These are phyloP conservation scores for Bujurquina vittata DNA, from an alignment of 2,113 vertebrate genomes.

Conservation along the genomic window DNA sequence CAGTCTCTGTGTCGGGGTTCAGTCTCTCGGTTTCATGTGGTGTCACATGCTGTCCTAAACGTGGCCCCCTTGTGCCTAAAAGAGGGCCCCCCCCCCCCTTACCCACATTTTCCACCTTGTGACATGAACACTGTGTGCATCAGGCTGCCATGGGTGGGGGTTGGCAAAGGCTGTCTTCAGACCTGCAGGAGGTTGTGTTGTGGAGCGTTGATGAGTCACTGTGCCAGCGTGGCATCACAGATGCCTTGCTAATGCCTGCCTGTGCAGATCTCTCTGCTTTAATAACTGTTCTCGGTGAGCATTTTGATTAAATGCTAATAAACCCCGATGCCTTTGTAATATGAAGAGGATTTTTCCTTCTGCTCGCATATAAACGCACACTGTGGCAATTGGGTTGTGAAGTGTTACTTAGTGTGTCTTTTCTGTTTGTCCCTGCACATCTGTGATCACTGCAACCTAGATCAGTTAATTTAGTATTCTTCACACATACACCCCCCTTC, in stretches of 20 bases:
- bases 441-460: not conserved
- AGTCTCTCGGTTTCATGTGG: not conserved
- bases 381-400: slow-evolving; percentile 23
- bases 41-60: not conserved
- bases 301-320: slow-evolving; percentile 62
- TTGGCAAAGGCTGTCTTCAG: slow-evolving; percentile 42
- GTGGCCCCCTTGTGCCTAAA: not conserved
- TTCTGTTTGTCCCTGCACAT: slow-evolving; percentile 1
- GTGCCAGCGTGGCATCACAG: slow-evolving; percentile 53
- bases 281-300: slow-evolving; percentile 42
- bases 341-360: slow-evolving; percentile 22
- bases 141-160: slow-evolving; percentile 36
- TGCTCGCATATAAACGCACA: not conserved
- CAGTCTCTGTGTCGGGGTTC: not conserved
- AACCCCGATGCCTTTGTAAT: slow-evolving; percentile 28
- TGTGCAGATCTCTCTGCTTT: slow-evolving; percentile 43
- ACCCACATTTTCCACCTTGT: slow-evolving; percentile 3
- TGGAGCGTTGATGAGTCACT: slow-evolving; percentile 63
- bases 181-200: slow-evolving; percentile 62
- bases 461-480: slow-evolving; percentile 50
- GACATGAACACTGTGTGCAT: slow-evolving; percentile 18
- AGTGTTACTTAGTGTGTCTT: slow-evolving; percentile 15
- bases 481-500: slow-evolving; percentile 26
- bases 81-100: not conserved
- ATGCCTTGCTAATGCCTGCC: slow-evolving; percentile 53